Conservation (phyloP, 2,113 vertebrate species). For the Anoura caudifer region DNA sequence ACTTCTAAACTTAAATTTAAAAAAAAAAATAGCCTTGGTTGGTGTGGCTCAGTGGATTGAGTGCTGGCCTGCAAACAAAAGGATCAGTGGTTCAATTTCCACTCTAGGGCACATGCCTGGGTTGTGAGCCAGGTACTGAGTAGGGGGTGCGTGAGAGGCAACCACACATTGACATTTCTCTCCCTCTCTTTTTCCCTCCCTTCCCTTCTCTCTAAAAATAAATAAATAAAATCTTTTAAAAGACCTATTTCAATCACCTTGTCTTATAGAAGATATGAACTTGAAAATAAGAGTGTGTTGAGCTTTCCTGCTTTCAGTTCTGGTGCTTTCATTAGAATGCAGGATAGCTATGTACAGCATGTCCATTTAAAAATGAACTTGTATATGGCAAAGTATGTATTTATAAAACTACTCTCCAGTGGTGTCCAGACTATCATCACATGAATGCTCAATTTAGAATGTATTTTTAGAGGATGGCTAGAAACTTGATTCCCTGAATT, state of each 20-base stretch:
- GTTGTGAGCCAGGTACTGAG: no score
- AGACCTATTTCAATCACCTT: background rate
- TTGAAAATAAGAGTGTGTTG: background rate
- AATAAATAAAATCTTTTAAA: background rate
- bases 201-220: no score
- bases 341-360: background rate
- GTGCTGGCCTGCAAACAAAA: no score
- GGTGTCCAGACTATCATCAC: background rate
- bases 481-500: constrained; percentile 28
- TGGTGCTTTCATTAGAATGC: background rate
- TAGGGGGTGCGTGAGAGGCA: no score
- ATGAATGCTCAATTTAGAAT: background rate
- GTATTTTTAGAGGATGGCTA: constrained; percentile 48
- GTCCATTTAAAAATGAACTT: background rate
- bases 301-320: background rate
- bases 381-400: background rate
- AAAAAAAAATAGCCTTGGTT: background rate
- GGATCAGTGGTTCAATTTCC: no score
- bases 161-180: no score
- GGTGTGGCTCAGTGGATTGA: no score
- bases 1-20: background rate
- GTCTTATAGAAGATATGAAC: background rate
- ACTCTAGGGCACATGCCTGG: no score
- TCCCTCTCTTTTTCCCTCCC: no score
- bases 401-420: background rate